Conservation (phyloP, 2,888 invertebrate species). For the Diachrysia chrysitis region DNA sequence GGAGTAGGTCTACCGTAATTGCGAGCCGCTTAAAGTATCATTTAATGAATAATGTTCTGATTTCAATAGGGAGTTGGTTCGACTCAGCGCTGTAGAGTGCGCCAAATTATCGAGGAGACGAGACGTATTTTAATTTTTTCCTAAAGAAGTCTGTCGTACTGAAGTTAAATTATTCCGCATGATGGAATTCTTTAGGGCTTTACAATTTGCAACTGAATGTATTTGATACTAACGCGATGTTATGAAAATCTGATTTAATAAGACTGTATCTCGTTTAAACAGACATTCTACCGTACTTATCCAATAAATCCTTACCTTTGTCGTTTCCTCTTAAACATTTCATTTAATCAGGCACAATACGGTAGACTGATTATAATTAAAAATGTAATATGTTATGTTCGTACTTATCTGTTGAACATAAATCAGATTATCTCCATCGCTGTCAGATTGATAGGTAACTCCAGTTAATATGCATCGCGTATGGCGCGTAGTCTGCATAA, state of each 20-base stretch:
- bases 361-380: constrained; percentile 4
- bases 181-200: constrained; percentile 78
- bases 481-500: background rate
- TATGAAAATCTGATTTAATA: constrained; percentile 70
- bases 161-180: constrained; percentile 84
- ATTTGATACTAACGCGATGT: constrained; percentile 72
- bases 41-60: constrained; percentile 82
- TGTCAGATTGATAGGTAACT: background rate
- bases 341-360: constrained; percentile 28
- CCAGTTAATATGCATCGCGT: constrained; percentile 1
- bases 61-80: constrained; percentile 73
- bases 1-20: constrained; percentile 78
- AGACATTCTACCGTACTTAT: constrained; percentile 38
- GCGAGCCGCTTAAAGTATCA: constrained; percentile 83
- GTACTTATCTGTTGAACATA: background rate
- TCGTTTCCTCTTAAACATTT: constrained; percentile 42
- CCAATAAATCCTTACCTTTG: constrained; percentile 37
- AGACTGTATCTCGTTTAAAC: constrained; percentile 47
- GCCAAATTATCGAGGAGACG: constrained; percentile 72
- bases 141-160: constrained; percentile 72
- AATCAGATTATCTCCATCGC: constrained; percentile 1
- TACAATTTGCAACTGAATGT: constrained; percentile 73
- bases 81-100: constrained; percentile 67
- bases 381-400: background rate
- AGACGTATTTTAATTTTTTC: constrained; percentile 77